Percentiles rank a stretch among this genome's conserved stretches.
Evolutionary conservation across 2,113 vertebrate species (phyloP).

Genomic region (Eulemur macaco): DNA sequence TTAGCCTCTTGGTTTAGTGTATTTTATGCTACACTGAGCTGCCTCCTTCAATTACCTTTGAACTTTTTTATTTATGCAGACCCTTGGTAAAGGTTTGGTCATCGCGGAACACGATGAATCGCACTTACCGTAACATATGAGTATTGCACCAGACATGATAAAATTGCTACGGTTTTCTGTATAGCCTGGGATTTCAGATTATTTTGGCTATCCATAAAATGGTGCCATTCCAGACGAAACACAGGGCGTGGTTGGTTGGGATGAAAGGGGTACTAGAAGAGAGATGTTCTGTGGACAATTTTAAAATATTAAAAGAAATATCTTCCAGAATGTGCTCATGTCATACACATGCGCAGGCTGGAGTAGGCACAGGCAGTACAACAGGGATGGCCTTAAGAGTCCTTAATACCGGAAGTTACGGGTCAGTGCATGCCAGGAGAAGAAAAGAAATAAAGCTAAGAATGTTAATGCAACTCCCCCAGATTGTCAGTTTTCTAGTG

Average conservation of each 20-base stretch:
- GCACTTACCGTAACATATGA: not conserved
- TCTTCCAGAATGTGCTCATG: not conserved
- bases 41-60: not conserved
- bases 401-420: not conserved
- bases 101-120: not conserved
- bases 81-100: not conserved
- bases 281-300: not conserved
- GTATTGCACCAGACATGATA: not conserved
- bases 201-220: conserved; percentile 8
- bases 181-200: not conserved
- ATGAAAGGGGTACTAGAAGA: not conserved
- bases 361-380: not conserved
- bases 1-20: not conserved
- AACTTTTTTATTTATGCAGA: not conserved
- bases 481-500: conserved; percentile 44
- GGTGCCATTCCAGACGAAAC: conserved; percentile 29
- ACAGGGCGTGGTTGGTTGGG: not conserved
- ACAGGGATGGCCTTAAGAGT: not conserved
- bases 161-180: not conserved
- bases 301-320: conserved; percentile 21
- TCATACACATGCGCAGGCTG: not conserved
- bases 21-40: not conserved
- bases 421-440: not conserved
- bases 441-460: not conserved
- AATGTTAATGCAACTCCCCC: conserved; percentile 1